These are phyloP conservation scores for Tetropium fuscum DNA, from an alignment of 2,888 invertebrate genomes.

Conservation along the genomic window DNA sequence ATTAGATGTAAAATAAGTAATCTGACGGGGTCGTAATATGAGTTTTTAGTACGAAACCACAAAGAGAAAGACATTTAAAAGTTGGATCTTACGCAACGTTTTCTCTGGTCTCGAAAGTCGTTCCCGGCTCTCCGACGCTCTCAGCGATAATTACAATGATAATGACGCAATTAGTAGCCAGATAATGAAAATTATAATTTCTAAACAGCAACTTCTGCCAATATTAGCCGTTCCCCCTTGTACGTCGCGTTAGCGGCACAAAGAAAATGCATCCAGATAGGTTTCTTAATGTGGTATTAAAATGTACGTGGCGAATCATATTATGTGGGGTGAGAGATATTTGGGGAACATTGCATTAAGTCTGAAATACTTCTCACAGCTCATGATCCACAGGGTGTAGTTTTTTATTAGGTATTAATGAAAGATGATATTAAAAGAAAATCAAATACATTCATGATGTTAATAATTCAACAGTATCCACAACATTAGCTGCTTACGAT, in stretches of 20 bases:
- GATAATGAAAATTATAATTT: constrained; percentile 62
- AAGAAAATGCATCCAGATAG: constrained; percentile 34
- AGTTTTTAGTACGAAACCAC: constrained; percentile 37
- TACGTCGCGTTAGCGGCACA: constrained; percentile 40
- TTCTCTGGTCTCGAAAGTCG: constrained; percentile 14
- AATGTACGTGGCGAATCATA: background rate
- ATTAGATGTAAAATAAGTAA: constrained; percentile 46
- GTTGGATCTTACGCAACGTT: constrained; percentile 40
- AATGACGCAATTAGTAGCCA: constrained; percentile 59
- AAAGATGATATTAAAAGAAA: too few species aligned
- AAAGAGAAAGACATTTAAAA: constrained; percentile 48
- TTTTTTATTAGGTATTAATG: too few species aligned
- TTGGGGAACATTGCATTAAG: too few species aligned
- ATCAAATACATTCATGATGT: too few species aligned
- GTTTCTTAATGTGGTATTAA: constrained; percentile 7
- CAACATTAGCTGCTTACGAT: too few species aligned
- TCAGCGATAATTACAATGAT: constrained; percentile 58
- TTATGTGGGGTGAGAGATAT: too few species aligned
- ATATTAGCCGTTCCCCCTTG: constrained; percentile 40
- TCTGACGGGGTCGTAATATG: constrained; percentile 30
- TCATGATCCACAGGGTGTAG: too few species aligned
- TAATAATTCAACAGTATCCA: too few species aligned
- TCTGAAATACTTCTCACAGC: too few species aligned
- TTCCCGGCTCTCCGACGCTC: constrained; percentile 40
- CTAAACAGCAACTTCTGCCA: constrained; percentile 45